phyloP scores from a whole-genome alignment of 2,888 invertebrate species.

The Schizaphis graminum region DNA sequence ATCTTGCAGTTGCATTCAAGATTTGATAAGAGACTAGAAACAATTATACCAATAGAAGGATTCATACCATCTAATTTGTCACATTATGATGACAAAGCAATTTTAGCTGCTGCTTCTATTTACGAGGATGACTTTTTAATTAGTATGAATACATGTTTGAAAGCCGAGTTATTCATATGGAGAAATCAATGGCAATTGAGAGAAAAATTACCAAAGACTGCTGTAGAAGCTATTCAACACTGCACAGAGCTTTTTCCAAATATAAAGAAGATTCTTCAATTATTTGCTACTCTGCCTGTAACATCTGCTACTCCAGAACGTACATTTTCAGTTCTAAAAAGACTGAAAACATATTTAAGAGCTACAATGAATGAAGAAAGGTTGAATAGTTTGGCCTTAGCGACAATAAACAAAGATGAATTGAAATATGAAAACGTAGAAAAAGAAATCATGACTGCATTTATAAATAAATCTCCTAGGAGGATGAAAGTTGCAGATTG shows the following conservation, averaged over 20 bases:
- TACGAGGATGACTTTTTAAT: background rate
- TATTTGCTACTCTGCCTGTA: no score
- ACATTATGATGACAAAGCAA: background rate
- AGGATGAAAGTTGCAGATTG: no score
- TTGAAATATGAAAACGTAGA: background rate
- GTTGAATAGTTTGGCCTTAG: background rate
- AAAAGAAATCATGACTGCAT: background rate
- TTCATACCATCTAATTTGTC: conserved; percentile 4
- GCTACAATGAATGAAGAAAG: background rate
- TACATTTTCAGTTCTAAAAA: no score
- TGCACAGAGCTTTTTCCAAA: no score
- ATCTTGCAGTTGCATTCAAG: conserved; percentile 4
- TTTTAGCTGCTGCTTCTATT: conserved; percentile 30
- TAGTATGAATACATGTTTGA: conserved; percentile 13
- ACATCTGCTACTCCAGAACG: no score
- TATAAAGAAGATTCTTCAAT: no score
- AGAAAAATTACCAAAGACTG: no score
- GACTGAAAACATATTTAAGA: background rate
- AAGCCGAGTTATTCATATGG: conserved; percentile 20
- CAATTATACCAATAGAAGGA: conserved; percentile 31
- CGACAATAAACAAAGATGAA: background rate
- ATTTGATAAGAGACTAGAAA: conserved; percentile 31
- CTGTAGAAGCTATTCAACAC: no score
- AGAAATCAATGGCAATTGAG: background rate
- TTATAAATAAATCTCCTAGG: no score